These are phyloP conservation scores for Tachuris rubrigastra DNA, from an alignment of 2,113 vertebrate species.

Conservation along the genomic window DNA sequence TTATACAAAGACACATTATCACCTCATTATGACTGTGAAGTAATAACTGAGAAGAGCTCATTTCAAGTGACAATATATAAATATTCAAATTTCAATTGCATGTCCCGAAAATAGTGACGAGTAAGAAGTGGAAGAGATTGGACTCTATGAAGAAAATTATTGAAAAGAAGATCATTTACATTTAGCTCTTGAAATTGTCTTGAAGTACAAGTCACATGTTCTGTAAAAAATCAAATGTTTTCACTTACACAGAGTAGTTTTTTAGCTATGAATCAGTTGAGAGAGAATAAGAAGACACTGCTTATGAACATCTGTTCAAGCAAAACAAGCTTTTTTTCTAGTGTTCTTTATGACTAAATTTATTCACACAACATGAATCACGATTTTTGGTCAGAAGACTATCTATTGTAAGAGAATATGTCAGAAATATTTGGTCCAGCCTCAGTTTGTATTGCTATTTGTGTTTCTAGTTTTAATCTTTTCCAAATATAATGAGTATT, in stretches of 20 bases:
- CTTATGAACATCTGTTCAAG: background rate
- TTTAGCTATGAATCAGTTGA: background rate
- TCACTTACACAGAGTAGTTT: background rate
- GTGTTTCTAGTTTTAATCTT: background rate
- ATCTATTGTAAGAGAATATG: background rate
- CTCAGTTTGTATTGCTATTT: background rate
- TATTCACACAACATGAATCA: background rate
- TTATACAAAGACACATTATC: slow-evolving; percentile 42
- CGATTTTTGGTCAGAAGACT: background rate
- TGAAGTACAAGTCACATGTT: background rate
- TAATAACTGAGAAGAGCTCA: slow-evolving; percentile 41
- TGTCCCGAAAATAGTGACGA: background rate
- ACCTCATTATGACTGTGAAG: slow-evolving; percentile 40
- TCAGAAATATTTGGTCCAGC: background rate
- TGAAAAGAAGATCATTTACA: background rate
- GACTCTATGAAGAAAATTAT: background rate
- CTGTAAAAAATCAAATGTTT: background rate
- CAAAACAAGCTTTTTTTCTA: background rate
- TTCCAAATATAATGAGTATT: background rate
- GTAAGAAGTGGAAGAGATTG: background rate
- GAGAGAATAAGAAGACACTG: background rate
- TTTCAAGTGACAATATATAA: slow-evolving; percentile 30
- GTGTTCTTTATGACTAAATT: background rate
- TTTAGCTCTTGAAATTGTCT: background rate
- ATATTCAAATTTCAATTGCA: slow-evolving; percentile 29